Conservation (phyloP, 2,888 invertebrate genomes). For the Melieria picta region DNA sequence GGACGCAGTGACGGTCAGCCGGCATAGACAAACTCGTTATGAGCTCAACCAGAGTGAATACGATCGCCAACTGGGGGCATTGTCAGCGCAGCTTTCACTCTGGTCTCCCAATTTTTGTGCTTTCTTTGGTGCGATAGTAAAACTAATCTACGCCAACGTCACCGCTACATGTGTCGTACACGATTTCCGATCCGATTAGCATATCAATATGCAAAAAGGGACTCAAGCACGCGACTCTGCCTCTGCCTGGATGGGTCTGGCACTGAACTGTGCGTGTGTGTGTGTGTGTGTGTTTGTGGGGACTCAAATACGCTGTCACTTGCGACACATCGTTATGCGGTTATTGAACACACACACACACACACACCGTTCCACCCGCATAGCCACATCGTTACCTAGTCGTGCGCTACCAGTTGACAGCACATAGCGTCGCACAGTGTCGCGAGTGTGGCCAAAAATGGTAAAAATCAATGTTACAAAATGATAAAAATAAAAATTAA, state of each 20-base stretch:
- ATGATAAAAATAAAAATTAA: no score
- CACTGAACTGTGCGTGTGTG: neutral
- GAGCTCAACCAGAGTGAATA: no score
- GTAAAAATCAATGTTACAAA: no score
- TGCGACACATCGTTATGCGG: slow-evolving; percentile 55
- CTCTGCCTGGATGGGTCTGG: no score
- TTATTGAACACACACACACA: slow-evolving; percentile 41
- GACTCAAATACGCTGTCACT: slow-evolving; percentile 10
- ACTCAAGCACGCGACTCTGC: neutral
- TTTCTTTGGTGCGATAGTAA: neutral
- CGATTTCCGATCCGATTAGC: slow-evolving; percentile 57
- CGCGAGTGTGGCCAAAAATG: no score
- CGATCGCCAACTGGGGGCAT: slow-evolving; percentile 11
- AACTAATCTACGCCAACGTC: neutral
- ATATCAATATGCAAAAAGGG: slow-evolving; percentile 53
- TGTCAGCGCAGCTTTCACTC: neutral
- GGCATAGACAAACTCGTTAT: no score
- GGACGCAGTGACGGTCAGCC: no score
- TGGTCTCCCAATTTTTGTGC: neutral
- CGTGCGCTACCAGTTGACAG: no score
- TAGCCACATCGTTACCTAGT: neutral
- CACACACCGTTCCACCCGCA: slow-evolving; percentile 2
- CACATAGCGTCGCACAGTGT: no score
- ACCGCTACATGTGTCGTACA: slow-evolving; percentile 43
- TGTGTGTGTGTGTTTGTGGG: slow-evolving; percentile 15